A percentile compares a stretch with the other conserved stretches of the same genome.
These are phyloP conservation scores for Mellilla xanthometata DNA, from an alignment of 2,888 invertebrate species.

Conservation along the genomic window DNA sequence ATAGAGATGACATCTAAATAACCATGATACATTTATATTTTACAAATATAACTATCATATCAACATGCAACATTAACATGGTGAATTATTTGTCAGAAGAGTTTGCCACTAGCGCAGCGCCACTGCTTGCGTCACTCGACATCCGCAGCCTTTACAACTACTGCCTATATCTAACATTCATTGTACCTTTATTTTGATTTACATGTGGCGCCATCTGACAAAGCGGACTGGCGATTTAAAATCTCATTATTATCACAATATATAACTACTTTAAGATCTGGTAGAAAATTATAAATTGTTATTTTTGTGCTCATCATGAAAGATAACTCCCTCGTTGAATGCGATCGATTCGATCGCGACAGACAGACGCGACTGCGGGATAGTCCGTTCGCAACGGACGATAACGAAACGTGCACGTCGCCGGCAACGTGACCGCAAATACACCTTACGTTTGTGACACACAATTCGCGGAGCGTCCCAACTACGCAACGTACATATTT, in stretches of 20 bases:
- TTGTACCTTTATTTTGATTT: constrained; percentile 74
- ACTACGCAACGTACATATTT: constrained; percentile 76
- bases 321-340: constrained; percentile 41
- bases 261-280: constrained; percentile 78
- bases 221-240: constrained; percentile 62
- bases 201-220: constrained; percentile 62
- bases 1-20: constrained; percentile 76
- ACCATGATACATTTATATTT: constrained; percentile 67
- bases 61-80: constrained; percentile 63
- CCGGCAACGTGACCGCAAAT: constrained; percentile 29
- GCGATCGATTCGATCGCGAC: constrained; percentile 27
- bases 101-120: constrained; percentile 60
- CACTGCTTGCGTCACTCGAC: too few species aligned
- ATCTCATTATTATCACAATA: constrained; percentile 81
- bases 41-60: constrained; percentile 58
- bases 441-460: constrained; percentile 59
- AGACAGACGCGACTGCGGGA: constrained; percentile 14
- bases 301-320: constrained; percentile 68
- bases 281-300: constrained; percentile 70
- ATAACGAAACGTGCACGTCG: constrained; percentile 32
- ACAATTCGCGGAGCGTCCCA: constrained; percentile 67
- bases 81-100: constrained; percentile 72
- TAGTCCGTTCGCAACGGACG: constrained; percentile 25
- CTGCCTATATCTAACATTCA: constrained; percentile 64
- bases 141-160: constrained; percentile 59